Percentiles rank a stretch among this genome's conserved stretches.
These are phyloP conservation scores for Parnassius orleans DNA, from an alignment of 2,888 invertebrate genomes.

Conservation along the genomic window DNA sequence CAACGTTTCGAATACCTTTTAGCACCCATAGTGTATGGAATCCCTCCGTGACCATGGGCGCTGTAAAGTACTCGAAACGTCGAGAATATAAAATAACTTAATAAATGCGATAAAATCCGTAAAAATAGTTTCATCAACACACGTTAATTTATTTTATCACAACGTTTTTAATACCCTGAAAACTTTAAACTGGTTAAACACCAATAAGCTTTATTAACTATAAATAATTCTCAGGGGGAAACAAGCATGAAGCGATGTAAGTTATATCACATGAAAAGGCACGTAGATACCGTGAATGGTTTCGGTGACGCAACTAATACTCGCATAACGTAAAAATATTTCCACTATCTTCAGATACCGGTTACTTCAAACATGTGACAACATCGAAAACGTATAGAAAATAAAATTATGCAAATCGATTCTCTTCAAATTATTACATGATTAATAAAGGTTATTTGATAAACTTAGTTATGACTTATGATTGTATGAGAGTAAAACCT, in stretches of 20 bases:
- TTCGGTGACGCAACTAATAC: constrained; percentile 11
- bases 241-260: neutral
- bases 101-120: no score
- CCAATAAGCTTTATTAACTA: neutral
- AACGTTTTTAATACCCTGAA: neutral
- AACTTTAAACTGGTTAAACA: neutral
- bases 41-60: no score
- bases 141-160: no score
- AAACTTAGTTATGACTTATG: neutral
- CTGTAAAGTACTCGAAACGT: no score
- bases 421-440: constrained; percentile 29
- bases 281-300: constrained; percentile 4
- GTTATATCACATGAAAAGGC: neutral
- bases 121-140: no score
- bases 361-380: constrained; percentile 15
- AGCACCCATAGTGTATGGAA: no score
- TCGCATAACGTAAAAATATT: constrained; percentile 12
- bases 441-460: constrained; percentile 18
- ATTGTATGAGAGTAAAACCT: constrained; percentile 11
- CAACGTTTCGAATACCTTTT: no score
- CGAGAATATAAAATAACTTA: no score
- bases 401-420: constrained; percentile 33
- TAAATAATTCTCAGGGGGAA: neutral
- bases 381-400: constrained; percentile 17
- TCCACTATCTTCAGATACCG: constrained; percentile 18